A percentile compares a stretch with the other conserved stretches of the same genome.
Evolutionary conservation across 2,113 vertebrate genomes (phyloP).

Genomic region (Tachuris rubrigastra): DNA sequence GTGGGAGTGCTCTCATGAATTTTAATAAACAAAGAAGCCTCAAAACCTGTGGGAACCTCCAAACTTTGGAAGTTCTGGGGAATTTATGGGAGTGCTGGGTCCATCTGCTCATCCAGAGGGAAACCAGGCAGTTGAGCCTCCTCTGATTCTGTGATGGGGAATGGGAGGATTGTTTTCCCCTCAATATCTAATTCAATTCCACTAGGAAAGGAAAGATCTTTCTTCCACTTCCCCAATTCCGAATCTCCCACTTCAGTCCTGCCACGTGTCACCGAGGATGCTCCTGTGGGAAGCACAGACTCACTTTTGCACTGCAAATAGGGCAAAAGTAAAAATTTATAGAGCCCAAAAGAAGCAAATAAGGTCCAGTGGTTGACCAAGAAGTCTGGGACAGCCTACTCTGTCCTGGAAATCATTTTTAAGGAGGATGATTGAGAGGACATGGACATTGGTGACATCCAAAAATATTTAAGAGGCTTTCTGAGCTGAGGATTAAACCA

Average conservation of each 20-base stretch:
- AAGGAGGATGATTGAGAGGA: neutral
- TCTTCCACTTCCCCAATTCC: fast-evolving
- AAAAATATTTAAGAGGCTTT: neutral
- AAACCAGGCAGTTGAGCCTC: neutral
- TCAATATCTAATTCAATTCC: neutral
- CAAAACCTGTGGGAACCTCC: neutral
- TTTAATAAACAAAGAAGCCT: neutral
- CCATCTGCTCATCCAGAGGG: neutral
- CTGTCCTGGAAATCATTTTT: neutral
- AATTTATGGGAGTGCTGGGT: neutral
- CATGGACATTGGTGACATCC: fast-evolving
- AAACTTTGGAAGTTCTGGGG: neutral
- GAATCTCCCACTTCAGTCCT: neutral
- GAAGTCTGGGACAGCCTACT: neutral
- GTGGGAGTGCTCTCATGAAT: neutral
- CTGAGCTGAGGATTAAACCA: neutral
- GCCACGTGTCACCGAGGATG: neutral
- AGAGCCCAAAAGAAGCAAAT: neutral
- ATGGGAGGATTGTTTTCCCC: neutral
- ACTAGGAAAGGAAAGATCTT: neutral
- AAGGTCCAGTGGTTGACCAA: neutral
- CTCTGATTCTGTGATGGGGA: neutral
- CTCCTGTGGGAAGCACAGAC: neutral
- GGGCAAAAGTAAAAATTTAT: neutral
- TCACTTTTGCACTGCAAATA: neutral